phyloP scores from a whole-genome alignment of 2,797 vertebrate genomes.

The Megaceryle alcyon region DNA sequence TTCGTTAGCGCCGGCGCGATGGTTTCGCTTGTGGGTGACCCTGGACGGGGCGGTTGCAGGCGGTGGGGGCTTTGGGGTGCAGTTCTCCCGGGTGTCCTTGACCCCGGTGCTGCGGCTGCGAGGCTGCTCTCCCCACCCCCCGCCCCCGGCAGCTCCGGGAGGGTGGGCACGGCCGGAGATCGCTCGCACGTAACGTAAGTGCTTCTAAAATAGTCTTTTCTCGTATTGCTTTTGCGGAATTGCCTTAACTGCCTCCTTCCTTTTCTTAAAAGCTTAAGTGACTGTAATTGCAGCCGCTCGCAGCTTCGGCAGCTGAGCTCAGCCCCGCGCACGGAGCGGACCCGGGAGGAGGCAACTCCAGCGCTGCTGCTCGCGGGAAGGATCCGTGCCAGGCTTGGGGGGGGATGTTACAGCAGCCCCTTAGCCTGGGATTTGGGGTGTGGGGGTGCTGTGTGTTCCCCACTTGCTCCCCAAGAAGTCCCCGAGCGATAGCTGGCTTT shows the following conservation, averaged over 20 bases:
- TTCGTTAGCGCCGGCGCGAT: rapidly evolving
- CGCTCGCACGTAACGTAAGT: background rate
- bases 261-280: background rate
- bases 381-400: rapidly evolving
- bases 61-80: rapidly evolving
- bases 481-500: background rate
- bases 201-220: constrained; percentile 36
- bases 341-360: background rate
- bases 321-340: rapidly evolving
- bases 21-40: rapidly evolving
- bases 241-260: constrained; percentile 20
- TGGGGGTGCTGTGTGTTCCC: background rate
- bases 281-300: background rate
- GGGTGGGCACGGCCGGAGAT: background rate
- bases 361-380: background rate
- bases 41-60: background rate
- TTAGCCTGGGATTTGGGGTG: background rate
- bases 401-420: too few species aligned
- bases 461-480: rapidly evolving
- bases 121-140: background rate
- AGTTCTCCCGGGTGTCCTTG: background rate
- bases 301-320: background rate
- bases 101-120: rapidly evolving
- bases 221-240: background rate
- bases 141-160: background rate